phyloP scores from a whole-genome alignment of 2,797 vertebrate species.

The Glyptemys insculpta region DNA sequence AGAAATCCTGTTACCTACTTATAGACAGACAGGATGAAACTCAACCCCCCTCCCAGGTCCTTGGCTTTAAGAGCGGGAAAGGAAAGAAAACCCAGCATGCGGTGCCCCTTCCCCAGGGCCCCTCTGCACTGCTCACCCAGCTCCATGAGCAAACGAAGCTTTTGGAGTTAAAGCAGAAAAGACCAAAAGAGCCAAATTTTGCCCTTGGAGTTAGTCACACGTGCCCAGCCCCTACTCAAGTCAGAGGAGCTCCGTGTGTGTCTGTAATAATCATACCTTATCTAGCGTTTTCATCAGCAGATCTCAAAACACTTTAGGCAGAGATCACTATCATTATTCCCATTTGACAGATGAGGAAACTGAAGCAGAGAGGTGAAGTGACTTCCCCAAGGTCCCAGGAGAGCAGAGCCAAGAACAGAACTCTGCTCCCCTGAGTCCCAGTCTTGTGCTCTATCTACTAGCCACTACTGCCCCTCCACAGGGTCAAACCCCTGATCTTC shows the following conservation, averaged over 20 bases:
- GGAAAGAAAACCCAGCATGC: background rate
- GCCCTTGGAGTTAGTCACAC: background rate
- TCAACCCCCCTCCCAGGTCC: background rate
- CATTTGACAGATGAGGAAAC: background rate
- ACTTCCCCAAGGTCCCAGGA: background rate
- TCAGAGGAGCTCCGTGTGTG: background rate
- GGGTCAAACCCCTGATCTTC: background rate
- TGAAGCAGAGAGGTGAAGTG: background rate
- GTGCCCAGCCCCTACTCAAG: background rate
- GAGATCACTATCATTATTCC: background rate
- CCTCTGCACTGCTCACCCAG: background rate
- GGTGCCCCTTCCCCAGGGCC: background rate
- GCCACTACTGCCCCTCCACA: background rate
- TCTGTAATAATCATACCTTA: background rate
- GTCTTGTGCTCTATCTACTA: background rate
- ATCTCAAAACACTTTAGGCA: background rate
- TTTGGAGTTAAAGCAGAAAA: background rate
- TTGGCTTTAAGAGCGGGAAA: background rate
- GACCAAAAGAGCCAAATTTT: background rate
- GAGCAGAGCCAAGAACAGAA: background rate
- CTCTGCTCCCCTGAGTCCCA: background rate
- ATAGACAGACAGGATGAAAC: background rate
- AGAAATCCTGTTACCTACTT: background rate
- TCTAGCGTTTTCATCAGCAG: background rate
- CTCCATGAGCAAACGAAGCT: background rate